Evolutionary conservation across 2,797 vertebrate species (phyloP).

Genomic region (Acropternis orthonyx): DNA sequence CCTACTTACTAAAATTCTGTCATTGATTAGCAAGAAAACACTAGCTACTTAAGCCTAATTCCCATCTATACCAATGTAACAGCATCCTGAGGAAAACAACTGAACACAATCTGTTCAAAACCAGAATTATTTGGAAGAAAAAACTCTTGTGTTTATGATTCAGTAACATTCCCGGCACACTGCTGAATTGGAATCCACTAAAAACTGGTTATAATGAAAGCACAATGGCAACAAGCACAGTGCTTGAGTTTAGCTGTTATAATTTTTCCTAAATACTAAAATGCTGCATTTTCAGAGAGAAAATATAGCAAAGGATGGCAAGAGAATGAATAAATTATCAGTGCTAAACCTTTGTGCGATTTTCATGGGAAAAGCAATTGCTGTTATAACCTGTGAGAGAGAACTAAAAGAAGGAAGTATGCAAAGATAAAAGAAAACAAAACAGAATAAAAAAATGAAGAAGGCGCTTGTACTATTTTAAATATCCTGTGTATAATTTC

Average conservation of each 20-base stretch:
- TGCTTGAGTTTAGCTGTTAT: not conserved
- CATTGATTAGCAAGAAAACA: not conserved
- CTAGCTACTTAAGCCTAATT: not conserved
- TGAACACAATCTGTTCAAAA: not conserved
- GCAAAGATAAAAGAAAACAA: not conserved
- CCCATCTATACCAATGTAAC: not conserved
- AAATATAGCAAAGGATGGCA: not conserved
- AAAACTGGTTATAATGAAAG: not conserved
- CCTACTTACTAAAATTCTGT: not conserved
- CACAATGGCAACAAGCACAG: rapidly evolving
- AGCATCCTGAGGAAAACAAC: not conserved
- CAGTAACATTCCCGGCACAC: not conserved
- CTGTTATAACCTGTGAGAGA: not conserved
- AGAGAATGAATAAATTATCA: not conserved
- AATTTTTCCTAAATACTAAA: not conserved
- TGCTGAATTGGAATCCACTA: not conserved
- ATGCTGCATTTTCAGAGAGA: not conserved
- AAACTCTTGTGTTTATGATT: not conserved
- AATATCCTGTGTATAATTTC: not conserved
- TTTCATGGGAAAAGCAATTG: not conserved
- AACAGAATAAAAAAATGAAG: rapidly evolving
- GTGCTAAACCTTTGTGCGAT: not conserved
- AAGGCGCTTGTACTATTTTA: not conserved
- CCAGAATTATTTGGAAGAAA: not conserved
- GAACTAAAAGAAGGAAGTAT: not conserved